These are phyloP conservation scores for Malthinus seriepunctatus DNA, from an alignment of 2,888 invertebrate species.

Conservation along the genomic window DNA sequence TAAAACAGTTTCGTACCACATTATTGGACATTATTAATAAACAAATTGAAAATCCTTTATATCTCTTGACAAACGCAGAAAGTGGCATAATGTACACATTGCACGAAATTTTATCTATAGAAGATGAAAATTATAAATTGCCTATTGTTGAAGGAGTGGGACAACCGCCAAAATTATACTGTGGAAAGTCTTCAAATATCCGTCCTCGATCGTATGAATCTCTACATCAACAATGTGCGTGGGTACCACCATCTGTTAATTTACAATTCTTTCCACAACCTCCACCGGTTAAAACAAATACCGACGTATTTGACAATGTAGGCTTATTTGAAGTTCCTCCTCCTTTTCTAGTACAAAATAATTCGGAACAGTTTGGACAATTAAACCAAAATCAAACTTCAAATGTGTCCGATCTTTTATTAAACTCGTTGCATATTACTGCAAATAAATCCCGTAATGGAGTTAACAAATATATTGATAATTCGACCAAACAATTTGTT, in stretches of 20 bases:
- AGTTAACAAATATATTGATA: too few species aligned
- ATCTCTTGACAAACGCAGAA: conserved; percentile 62
- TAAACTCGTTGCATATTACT: too few species aligned
- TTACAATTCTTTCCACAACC: neutral
- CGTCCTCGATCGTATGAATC: neutral
- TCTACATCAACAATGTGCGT: neutral
- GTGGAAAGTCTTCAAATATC: neutral
- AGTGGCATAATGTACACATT: conserved; percentile 70
- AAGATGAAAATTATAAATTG: conserved; percentile 71
- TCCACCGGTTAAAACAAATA: neutral
- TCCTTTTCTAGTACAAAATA: neutral
- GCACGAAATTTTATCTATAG: conserved; percentile 68
- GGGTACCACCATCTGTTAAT: neutral
- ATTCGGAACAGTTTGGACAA: neutral
- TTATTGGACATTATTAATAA: conserved; percentile 43
- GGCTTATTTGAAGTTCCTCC: neutral
- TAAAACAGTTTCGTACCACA: conserved; percentile 36
- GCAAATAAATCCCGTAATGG: too few species aligned
- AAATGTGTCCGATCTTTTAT: neutral
- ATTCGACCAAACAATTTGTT: too few species aligned
- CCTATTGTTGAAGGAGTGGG: conserved; percentile 76
- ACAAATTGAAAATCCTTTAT: conserved; percentile 63
- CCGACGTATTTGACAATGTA: neutral
- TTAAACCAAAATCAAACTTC: neutral
- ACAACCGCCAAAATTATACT: conserved; percentile 68